Evolutionary conservation across 2,888 invertebrate genomes (phyloP).

Genomic region (Orthosia gracilis): DNA sequence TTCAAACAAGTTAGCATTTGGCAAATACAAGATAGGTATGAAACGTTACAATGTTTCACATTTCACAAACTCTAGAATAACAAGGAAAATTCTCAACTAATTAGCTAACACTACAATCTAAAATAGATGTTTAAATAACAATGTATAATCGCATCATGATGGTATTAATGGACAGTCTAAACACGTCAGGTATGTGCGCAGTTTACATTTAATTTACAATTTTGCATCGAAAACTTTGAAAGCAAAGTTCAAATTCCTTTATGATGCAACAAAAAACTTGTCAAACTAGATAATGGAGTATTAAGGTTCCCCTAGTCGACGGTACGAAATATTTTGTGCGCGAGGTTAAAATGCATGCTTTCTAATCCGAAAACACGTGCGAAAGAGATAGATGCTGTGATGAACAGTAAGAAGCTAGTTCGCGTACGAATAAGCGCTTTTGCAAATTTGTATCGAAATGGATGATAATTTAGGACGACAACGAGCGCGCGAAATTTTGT

Average conservation of each 20-base stretch:
- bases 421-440: no score
- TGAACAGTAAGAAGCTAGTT: no score
- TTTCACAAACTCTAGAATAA: neutral
- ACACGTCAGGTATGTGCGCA: constrained; percentile 10
- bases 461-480: no score
- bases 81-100: neutral
- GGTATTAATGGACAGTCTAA: neutral
- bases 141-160: neutral
- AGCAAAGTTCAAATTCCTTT: neutral
- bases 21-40: neutral
- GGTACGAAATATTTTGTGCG: no score
- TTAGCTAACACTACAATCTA: neutral
- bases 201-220: neutral
- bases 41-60: neutral
- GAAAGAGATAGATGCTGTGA: no score
- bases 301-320: no score
- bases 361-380: no score
- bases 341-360: no score
- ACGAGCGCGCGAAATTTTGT: no score
- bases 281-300: neutral
- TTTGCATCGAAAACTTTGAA: neutral
- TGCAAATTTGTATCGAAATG: no score
- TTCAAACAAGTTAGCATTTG: no score
- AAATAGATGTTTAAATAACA: constrained; percentile 18
- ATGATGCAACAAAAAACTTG: neutral